These are phyloP conservation scores for Zeus faber DNA, from an alignment of 2,113 vertebrate genomes.

Conservation along the genomic window DNA sequence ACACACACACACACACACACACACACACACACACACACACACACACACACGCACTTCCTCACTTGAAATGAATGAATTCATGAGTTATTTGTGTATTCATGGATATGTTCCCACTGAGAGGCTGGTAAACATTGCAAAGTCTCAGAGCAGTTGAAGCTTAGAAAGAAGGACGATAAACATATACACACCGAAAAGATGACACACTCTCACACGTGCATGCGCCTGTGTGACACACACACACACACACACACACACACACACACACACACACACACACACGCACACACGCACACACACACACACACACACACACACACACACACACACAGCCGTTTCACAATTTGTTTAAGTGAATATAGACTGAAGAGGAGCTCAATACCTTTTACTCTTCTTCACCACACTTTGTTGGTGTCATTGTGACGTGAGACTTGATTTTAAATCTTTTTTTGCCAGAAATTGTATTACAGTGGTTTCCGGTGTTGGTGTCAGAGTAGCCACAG, in stretches of 20 bases:
- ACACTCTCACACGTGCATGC: neutral
- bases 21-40: slow-evolving; percentile 22
- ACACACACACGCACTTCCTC: slow-evolving; percentile 29
- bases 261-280: slow-evolving; percentile 31
- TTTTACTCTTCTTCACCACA: no score
- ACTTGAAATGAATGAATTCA: slow-evolving; percentile 41
- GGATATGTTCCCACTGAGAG: slow-evolving; percentile 35
- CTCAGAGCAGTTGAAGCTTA: slow-evolving; percentile 43
- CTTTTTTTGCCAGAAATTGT: no score
- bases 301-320: slow-evolving; percentile 14
- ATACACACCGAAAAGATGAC: slow-evolving; percentile 25
- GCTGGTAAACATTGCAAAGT: slow-evolving; percentile 45
- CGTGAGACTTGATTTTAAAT: no score
- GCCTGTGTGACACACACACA: neutral
- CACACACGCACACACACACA: slow-evolving; percentile 21
- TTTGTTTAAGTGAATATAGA: no score
- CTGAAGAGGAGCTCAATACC: no score
- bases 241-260: slow-evolving; percentile 10
- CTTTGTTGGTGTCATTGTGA: no score
- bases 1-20: slow-evolving; percentile 21
- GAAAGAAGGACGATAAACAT: slow-evolving; percentile 36
- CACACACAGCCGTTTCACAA: neutral
- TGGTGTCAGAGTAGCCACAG: no score
- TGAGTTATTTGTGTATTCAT: slow-evolving; percentile 42
- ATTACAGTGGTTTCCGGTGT: no score